Conservation (phyloP, 2,888 invertebrate genomes). For the Heliconius ethilla region DNA sequence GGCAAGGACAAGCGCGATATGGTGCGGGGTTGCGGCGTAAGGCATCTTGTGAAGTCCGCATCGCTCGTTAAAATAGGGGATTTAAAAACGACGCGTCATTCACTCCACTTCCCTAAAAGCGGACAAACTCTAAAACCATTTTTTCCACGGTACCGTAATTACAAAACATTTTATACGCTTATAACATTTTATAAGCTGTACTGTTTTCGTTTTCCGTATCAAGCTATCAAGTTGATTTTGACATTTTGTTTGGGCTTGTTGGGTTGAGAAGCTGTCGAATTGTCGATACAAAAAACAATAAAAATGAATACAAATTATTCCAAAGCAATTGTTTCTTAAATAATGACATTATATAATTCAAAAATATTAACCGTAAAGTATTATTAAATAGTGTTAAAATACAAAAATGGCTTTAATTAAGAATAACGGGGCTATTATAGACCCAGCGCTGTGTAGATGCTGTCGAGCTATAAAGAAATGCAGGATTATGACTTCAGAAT, state of each 20-base stretch:
- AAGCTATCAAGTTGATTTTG: not conserved
- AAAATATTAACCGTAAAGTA: slow-evolving; percentile 31
- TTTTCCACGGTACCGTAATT: too few relatives aligned
- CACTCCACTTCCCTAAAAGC: too few relatives aligned
- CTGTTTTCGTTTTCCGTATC: slow-evolving; percentile 7
- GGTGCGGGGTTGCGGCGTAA: too few relatives aligned
- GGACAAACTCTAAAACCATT: too few relatives aligned
- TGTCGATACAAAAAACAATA: slow-evolving; percentile 31
- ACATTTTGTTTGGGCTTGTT: slow-evolving; percentile 28
- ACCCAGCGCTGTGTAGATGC: slow-evolving; percentile 74
- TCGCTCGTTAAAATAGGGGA: too few relatives aligned
- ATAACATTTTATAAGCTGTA: slow-evolving; percentile 8
- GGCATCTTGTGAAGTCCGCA: too few relatives aligned
- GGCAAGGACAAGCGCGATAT: too few relatives aligned
- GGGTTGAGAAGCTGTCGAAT: slow-evolving; percentile 30
- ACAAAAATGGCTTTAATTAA: slow-evolving; percentile 63
- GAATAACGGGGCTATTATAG: slow-evolving; percentile 70
- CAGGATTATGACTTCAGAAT: slow-evolving; percentile 70
- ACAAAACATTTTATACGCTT: too few relatives aligned
- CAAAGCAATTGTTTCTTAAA: slow-evolving; percentile 12
- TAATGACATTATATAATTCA: slow-evolving; percentile 24
- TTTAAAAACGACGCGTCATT: too few relatives aligned
- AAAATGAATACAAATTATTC: slow-evolving; percentile 19
- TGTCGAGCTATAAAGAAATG: slow-evolving; percentile 77
- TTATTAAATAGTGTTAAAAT: slow-evolving; percentile 21